These are phyloP conservation scores for Benitochromis conjunctus DNA, from an alignment of 2,113 vertebrate genomes.

Conservation along the genomic window DNA sequence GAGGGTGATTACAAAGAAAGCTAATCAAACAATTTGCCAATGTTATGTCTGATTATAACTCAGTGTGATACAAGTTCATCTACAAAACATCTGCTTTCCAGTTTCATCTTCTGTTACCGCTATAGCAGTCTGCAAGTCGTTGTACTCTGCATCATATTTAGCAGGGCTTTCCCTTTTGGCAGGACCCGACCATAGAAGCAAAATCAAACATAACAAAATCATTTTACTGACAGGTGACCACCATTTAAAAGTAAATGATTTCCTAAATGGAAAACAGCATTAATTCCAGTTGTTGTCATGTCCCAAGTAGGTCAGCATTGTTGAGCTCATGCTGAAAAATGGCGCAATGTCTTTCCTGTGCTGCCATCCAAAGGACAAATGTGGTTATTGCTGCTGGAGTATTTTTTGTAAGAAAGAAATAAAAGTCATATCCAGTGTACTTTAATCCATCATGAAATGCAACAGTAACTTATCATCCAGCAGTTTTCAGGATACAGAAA, in stretches of 20 bases:
- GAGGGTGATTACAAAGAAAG: not conserved
- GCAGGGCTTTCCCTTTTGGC: not conserved
- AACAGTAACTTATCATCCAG: not conserved
- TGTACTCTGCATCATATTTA: not conserved
- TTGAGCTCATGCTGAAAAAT: not conserved
- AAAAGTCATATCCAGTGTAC: not conserved
- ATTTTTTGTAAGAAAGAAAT: not conserved
- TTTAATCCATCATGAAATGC: not conserved
- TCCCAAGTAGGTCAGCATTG: not conserved
- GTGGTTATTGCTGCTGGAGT: not conserved
- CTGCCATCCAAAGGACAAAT: slow-evolving; percentile 33
- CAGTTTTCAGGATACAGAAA: not conserved
- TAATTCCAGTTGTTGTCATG: not conserved
- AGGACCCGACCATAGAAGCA: not conserved
- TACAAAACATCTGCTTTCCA: not conserved
- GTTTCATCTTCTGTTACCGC: not conserved
- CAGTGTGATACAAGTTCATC: not conserved
- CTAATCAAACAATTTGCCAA: not conserved
- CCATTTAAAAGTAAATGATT: not conserved
- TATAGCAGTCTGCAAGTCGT: not conserved
- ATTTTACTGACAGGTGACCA: not conserved
- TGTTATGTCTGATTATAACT: not conserved
- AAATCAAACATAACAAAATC: not conserved
- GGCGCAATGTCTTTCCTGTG: not conserved
- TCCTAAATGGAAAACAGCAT: not conserved